These are phyloP conservation scores for Drosophila bifasciata DNA, from an alignment of 1,140 invertebrate genomes.

Conservation along the genomic window DNA sequence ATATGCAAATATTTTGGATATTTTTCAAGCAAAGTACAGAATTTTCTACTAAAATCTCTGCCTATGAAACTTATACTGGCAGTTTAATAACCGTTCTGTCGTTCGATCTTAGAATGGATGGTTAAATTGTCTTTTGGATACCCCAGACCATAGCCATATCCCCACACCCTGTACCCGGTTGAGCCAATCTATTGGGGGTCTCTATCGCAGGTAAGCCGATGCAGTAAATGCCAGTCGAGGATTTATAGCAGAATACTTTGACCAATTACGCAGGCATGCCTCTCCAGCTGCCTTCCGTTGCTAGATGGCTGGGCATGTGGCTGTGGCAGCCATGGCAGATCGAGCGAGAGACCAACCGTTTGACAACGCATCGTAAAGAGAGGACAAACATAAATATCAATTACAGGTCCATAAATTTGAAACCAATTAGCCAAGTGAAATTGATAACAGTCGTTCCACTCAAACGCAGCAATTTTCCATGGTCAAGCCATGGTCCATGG, in stretches of 20 bases:
- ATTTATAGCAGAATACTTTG: slow-evolving; percentile 76
- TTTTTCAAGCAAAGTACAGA: too few species aligned
- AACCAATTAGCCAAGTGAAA: slow-evolving; percentile 83
- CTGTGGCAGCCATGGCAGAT: too few species aligned
- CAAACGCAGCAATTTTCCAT: slow-evolving; percentile 62
- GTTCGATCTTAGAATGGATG: slow-evolving; percentile 28
- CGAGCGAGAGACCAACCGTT: slow-evolving; percentile 46
- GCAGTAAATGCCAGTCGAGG: slow-evolving; percentile 54
- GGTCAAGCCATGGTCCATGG: neutral
- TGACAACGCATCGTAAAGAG: slow-evolving; percentile 56
- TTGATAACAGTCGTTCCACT: slow-evolving; percentile 73
- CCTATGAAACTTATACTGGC: slow-evolving; percentile 1
- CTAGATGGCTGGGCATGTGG: neutral
- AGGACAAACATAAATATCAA: slow-evolving; percentile 80
- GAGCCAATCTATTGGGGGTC: slow-evolving; percentile 31
- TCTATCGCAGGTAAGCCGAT: slow-evolving; percentile 20
- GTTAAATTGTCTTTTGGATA: slow-evolving; percentile 39
- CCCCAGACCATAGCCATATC: too few species aligned
- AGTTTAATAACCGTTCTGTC: slow-evolving; percentile 49
- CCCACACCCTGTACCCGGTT: slow-evolving; percentile 1
- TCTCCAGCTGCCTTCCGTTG: neutral
- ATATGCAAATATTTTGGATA: neutral
- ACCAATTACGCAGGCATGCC: slow-evolving; percentile 74
- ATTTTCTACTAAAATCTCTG: too few species aligned
- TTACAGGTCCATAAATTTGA: slow-evolving; percentile 83